A percentile compares a stretch with the other conserved stretches of the same genome.
Conservation (phyloP, 1,140 invertebrate species). For the Myzus persicae region DNA sequence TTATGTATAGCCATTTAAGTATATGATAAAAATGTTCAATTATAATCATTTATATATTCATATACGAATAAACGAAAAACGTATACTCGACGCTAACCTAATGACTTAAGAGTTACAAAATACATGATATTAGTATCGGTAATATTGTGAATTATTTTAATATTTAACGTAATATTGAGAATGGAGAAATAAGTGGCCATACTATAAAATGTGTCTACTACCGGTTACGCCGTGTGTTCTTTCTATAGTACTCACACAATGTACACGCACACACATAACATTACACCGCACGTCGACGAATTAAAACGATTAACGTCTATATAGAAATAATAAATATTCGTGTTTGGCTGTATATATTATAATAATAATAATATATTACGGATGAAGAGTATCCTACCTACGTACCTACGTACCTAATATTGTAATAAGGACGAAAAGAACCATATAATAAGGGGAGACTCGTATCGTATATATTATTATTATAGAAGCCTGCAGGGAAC, state of each 20-base stretch:
- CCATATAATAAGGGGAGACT: conserved; percentile 9
- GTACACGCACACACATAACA: conserved; percentile 3
- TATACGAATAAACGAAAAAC: conserved; percentile 25
- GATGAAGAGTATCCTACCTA: neutral
- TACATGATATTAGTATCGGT: neutral
- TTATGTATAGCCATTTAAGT: neutral
- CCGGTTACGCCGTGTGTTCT: neutral
- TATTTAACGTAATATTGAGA: neutral
- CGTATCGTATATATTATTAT: neutral
- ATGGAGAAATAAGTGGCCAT: neutral
- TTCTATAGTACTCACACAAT: neutral
- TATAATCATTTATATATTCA: neutral
- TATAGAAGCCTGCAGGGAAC: neutral
- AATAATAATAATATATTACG: neutral
- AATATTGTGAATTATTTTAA: conserved; percentile 19
- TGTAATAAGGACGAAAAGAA: neutral
- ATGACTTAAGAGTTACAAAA: neutral
- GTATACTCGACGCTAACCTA: conserved; percentile 35
- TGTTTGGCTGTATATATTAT: neutral
- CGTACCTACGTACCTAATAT: neutral
- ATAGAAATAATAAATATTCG: neutral
- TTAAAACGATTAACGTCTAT: conserved; percentile 20
- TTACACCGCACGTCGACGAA: conserved; percentile 1
- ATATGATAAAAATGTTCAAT: neutral
- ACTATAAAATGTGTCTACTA: neutral